phyloP scores from a whole-genome alignment of 2,888 invertebrate genomes.

The Lathronympha strigana region DNA sequence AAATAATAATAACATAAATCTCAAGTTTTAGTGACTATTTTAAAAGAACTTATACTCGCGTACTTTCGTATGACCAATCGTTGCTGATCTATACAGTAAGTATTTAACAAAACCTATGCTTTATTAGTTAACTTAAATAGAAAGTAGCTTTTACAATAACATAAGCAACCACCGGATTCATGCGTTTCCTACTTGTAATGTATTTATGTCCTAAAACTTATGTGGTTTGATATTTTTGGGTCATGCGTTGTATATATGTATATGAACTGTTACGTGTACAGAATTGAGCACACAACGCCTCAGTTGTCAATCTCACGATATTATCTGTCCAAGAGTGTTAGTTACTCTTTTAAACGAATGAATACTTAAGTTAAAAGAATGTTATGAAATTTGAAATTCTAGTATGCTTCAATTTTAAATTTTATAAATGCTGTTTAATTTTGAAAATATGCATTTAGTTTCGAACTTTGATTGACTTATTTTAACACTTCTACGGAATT shows the following conservation, averaged over 20 bases:
- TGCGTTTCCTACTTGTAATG: not conserved
- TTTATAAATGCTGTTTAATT: not conserved
- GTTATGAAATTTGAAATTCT: too few relatives aligned
- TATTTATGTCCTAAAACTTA: not conserved
- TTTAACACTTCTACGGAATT: too few relatives aligned
- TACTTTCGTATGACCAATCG: not conserved
- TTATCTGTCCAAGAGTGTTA: not conserved
- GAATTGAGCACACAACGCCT: not conserved
- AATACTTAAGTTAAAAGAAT: not conserved
- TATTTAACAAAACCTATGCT: not conserved
- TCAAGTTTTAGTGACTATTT: constrained; percentile 1
- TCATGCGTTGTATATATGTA: constrained; percentile 24
- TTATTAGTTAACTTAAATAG: not conserved
- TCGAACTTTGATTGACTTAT: not conserved
- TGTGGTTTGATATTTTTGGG: constrained; percentile 12
- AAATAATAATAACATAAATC: not conserved
- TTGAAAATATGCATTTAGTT: not conserved
- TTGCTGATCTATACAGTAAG: not conserved
- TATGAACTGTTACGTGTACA: constrained; percentile 22
- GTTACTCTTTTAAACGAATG: not conserved
- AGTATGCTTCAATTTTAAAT: too few relatives aligned
- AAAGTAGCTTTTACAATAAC: not conserved
- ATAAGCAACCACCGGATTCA: not conserved
- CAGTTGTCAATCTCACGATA: not conserved
- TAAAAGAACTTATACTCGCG: not conserved